Evolutionary conservation across 2,888 invertebrate genomes (phyloP).

Genomic region (Falcaria lacertinaria): DNA sequence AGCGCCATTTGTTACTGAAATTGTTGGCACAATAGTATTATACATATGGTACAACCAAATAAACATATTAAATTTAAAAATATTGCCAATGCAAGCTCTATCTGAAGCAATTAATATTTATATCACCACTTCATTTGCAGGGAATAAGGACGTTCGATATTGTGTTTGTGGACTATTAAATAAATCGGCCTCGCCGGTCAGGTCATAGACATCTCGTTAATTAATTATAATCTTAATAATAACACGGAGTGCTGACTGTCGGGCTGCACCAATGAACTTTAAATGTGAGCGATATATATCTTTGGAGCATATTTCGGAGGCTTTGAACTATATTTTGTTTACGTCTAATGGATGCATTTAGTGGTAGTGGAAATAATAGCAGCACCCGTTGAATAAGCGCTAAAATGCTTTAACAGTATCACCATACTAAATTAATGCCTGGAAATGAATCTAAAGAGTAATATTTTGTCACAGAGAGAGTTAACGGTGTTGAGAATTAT

Average conservation of each 20-base stretch:
- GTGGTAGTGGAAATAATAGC: constrained; percentile 67
- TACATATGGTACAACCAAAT: constrained; percentile 49
- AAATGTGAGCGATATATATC: constrained; percentile 43
- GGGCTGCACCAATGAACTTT: constrained; percentile 52
- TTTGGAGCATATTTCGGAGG: constrained; percentile 39
- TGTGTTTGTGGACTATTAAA: constrained; percentile 51
- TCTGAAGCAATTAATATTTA: too few relatives aligned
- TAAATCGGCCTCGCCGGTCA: constrained; percentile 55
- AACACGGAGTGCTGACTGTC: constrained; percentile 53
- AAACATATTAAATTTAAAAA: too few relatives aligned
- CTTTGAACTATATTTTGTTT: constrained; percentile 53
- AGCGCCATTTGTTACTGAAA: constrained; percentile 59
- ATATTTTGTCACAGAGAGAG: constrained; percentile 43
- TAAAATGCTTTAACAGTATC: constrained; percentile 58
- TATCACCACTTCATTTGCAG: constrained; percentile 34
- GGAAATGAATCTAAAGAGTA: constrained; percentile 29
- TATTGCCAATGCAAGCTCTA: too few relatives aligned
- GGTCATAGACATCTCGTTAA: constrained; percentile 57
- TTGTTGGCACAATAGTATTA: constrained; percentile 63
- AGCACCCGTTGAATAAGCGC: constrained; percentile 48
- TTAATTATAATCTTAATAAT: constrained; percentile 56
- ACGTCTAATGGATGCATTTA: constrained; percentile 60
- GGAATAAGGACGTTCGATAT: constrained; percentile 46
- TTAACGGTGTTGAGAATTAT: constrained; percentile 53
- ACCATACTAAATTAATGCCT: constrained; percentile 29